A percentile compares a stretch with the other conserved stretches of the same genome.
These are phyloP conservation scores for Speoplatyrhinus poulsoni DNA, from an alignment of 2,113 vertebrate genomes.

Conservation along the genomic window DNA sequence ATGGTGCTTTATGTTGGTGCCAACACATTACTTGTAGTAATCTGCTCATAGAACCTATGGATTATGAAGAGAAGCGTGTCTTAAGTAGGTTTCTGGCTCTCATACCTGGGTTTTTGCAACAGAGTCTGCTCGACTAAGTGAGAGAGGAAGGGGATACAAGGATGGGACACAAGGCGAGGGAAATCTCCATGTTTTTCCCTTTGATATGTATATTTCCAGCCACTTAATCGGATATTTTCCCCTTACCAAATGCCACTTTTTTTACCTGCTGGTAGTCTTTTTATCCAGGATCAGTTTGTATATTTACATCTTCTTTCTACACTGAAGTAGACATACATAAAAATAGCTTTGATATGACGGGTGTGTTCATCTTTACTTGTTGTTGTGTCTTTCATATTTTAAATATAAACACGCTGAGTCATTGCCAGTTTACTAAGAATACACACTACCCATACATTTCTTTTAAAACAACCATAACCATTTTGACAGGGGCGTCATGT, in stretches of 20 bases:
- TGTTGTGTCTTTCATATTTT: constrained; percentile 55
- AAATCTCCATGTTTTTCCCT: constrained; percentile 73
- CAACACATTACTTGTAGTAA: constrained; percentile 74
- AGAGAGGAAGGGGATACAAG: constrained; percentile 34
- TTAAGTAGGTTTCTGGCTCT: constrained; percentile 73
- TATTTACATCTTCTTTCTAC: constrained; percentile 62
- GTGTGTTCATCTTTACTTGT: constrained; percentile 60
- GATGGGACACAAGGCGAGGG: constrained; percentile 62
- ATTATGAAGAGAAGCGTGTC: constrained; percentile 70
- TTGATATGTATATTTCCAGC: constrained; percentile 80
- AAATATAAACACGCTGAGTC: constrained; percentile 60
- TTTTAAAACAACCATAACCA: too few relatives aligned
- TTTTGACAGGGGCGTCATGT: neutral
- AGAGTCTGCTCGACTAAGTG: constrained; percentile 56
- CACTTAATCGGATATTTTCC: constrained; percentile 74
- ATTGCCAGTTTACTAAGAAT: constrained; percentile 48
- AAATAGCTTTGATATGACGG: constrained; percentile 72
- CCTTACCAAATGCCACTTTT: constrained; percentile 61
- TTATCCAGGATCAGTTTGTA: constrained; percentile 71
- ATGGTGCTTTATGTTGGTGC: constrained; percentile 66
- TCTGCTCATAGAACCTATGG: constrained; percentile 77
- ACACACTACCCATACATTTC: neutral
- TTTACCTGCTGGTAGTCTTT: constrained; percentile 64
- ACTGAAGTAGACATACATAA: constrained; percentile 55
- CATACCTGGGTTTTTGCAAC: constrained; percentile 71